Evolutionary conservation across 2,113 vertebrate species (phyloP).

Genomic region (Emydocephalus ijimae): DNA sequence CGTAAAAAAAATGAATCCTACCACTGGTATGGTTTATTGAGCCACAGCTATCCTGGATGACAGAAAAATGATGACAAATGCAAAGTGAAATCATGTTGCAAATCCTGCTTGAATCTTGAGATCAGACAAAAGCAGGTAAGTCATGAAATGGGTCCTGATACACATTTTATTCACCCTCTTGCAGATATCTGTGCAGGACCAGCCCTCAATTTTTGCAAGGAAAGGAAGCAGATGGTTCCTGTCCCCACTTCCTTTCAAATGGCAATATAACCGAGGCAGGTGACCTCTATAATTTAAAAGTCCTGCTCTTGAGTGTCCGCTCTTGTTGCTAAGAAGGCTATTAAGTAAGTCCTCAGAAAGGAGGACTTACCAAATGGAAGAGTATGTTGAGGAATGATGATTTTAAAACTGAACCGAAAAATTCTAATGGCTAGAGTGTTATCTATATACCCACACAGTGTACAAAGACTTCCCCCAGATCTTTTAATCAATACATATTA

Average conservation of each 20-base stretch:
- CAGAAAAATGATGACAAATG: background rate
- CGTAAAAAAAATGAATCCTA: too few relatives aligned
- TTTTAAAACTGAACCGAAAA: background rate
- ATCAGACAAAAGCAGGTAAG: background rate
- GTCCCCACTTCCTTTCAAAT: background rate
- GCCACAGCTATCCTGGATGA: background rate
- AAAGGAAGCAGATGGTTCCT: background rate
- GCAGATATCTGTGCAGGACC: background rate
- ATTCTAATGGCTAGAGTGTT: background rate
- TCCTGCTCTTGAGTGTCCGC: background rate
- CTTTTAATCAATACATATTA: background rate
- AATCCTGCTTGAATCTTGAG: background rate
- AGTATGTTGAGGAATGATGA: background rate
- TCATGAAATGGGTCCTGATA: background rate
- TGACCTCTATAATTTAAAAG: background rate
- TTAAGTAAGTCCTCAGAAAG: background rate
- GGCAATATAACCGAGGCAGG: background rate
- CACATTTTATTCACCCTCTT: background rate
- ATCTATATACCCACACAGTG: background rate
- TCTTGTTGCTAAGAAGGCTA: background rate
- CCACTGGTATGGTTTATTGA: background rate
- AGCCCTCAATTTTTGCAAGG: background rate
- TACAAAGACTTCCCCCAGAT: background rate
- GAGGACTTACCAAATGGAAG: background rate
- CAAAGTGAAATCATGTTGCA: background rate